Conservation (phyloP, 1,140 invertebrate species). For the Phocides pigmalion region DNA sequence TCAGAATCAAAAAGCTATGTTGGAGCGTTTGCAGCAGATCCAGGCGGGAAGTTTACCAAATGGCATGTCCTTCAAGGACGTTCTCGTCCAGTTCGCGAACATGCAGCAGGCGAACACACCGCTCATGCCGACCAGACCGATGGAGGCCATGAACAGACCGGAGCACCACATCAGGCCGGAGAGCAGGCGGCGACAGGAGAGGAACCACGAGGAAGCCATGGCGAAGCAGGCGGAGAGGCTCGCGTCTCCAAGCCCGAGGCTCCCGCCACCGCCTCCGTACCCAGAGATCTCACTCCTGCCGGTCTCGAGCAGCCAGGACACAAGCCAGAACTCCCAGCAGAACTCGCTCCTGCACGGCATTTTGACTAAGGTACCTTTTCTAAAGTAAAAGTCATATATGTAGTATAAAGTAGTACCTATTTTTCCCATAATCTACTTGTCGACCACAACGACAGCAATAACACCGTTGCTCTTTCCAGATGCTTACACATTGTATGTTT, state of each 20-base stretch:
- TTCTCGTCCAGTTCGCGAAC: constrained; percentile 91
- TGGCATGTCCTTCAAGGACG: constrained; percentile 88
- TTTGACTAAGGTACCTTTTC: constrained; percentile 85
- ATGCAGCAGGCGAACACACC: constrained; percentile 70
- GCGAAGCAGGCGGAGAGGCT: constrained; percentile 60
- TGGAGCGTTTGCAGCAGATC: constrained; percentile 72
- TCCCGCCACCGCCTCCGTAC: constrained; percentile 87
- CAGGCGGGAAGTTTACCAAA: constrained; percentile 49
- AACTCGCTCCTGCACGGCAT: constrained; percentile 90
- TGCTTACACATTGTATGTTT: no score
- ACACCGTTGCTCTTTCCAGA: no score
- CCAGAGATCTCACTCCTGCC: constrained; percentile 91
- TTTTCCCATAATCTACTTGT: neutral
- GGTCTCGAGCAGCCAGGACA: constrained; percentile 81
- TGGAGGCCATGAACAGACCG: constrained; percentile 57
- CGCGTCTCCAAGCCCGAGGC: constrained; percentile 63
- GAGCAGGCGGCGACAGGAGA: constrained; percentile 49
- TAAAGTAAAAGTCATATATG: neutral
- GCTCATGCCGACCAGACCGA: constrained; percentile 50
- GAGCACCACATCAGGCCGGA: constrained; percentile 66
- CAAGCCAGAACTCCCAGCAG: constrained; percentile 63
- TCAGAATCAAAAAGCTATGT: constrained; percentile 77
- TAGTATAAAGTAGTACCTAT: no score
- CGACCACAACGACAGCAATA: neutral
- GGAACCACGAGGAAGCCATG: constrained; percentile 55